phyloP scores from a whole-genome alignment of 2,113 vertebrate genomes.

The Pipa parva region DNA sequence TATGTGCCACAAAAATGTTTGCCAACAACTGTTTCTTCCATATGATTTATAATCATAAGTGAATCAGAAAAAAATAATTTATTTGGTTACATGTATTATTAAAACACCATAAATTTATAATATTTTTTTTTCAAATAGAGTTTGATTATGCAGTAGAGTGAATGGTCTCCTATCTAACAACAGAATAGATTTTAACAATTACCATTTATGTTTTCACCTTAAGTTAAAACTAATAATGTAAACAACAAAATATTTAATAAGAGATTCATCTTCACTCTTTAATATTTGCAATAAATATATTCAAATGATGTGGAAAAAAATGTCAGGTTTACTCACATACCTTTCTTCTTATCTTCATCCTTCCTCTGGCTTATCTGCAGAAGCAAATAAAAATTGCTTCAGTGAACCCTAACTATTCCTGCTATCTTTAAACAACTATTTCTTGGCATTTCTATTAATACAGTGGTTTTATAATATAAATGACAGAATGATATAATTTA shows the following conservation, averaged over 20 bases:
- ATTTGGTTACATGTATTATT: no score
- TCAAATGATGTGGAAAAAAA: conserved; percentile 23
- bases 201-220: no score
- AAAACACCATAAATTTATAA: no score
- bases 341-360: conserved; percentile 30
- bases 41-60: no score
- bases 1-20: no score
- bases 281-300: conserved; percentile 3
- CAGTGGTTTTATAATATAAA: background rate
- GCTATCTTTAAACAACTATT: conserved; percentile 9
- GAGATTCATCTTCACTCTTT: background rate
- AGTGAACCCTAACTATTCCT: conserved; percentile 38
- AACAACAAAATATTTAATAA: background rate
- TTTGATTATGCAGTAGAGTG: no score
- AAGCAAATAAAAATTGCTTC: conserved; percentile 41
- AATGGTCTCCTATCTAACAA: no score
- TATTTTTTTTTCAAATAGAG: no score
- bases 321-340: conserved; percentile 35
- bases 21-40: no score
- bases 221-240: no score
- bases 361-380: conserved; percentile 38
- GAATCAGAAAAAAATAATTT: no score
- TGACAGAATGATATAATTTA: background rate
- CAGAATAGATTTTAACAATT: no score
- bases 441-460: background rate